Evolutionary conservation across 2,888 invertebrate species (phyloP).

Genomic region (Gymnocheta viridis): DNA sequence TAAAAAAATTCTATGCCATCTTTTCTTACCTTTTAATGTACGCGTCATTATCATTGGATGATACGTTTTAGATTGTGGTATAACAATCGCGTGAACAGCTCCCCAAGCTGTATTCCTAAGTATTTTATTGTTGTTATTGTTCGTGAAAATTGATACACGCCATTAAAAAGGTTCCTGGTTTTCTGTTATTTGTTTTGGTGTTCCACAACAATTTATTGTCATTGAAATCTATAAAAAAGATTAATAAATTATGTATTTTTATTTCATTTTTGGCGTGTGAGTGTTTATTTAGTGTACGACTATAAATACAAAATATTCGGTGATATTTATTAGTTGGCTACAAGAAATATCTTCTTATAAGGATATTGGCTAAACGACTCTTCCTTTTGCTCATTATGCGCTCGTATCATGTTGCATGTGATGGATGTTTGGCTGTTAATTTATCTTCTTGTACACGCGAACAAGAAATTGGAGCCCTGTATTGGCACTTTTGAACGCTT

Average conservation of each 20-base stretch:
- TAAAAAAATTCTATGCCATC: constrained; percentile 4
- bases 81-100: constrained; percentile 56
- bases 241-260: constrained; percentile 69
- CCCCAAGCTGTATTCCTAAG: constrained; percentile 52
- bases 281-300: neutral
- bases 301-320: constrained; percentile 30
- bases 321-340: constrained; percentile 38
- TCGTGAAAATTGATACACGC: constrained; percentile 62
- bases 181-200: constrained; percentile 56
- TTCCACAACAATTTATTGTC: constrained; percentile 57
- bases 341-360: neutral
- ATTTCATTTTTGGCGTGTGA: constrained; percentile 20
- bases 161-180: constrained; percentile 43
- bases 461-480: constrained; percentile 10
- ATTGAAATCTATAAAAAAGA: constrained; percentile 61
- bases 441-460: constrained; percentile 55
- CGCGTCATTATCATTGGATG: constrained; percentile 62
- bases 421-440: constrained; percentile 53
- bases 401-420: constrained; percentile 61
- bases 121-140: constrained; percentile 11
- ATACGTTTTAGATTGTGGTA: constrained; percentile 65
- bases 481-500: constrained; percentile 50
- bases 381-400: constrained; percentile 8
- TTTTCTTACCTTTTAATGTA: constrained; percentile 48
- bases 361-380: constrained; percentile 37